A percentile compares a stretch with the other conserved stretches of the same genome.
phyloP scores from a whole-genome alignment of 2,888 invertebrate species.

The Yponomeuta cagnagella region DNA sequence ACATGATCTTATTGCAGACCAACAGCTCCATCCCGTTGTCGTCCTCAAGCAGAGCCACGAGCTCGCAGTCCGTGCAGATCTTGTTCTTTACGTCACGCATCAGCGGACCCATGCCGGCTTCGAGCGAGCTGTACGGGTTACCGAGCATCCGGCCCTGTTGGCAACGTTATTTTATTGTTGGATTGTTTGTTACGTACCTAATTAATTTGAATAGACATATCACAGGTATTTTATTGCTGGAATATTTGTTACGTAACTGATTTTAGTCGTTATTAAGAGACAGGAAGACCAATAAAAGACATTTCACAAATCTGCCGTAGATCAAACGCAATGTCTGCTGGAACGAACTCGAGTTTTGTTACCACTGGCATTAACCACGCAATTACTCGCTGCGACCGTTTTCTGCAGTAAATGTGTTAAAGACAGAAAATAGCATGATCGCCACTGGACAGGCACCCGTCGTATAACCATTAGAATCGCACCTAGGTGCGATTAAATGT shows the following conservation, averaged over 20 bases:
- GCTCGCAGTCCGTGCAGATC: conserved; percentile 97
- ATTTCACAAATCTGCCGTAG: too few species aligned
- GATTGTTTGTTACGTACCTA: too few species aligned
- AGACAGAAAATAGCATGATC: too few species aligned
- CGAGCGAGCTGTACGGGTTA: conserved; percentile 96
- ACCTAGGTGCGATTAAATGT: too few species aligned
- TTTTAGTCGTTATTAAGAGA: too few species aligned
- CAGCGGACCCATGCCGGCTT: conserved; percentile 95
- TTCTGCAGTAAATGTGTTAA: too few species aligned
- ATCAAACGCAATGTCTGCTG: background rate
- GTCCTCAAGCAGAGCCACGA: conserved; percentile 97
- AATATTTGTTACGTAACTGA: too few species aligned
- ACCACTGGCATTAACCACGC: too few species aligned
- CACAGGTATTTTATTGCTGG: background rate
- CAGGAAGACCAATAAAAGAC: too few species aligned
- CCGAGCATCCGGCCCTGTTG: conserved; percentile 94
- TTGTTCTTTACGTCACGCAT: conserved; percentile 99
- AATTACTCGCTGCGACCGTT: too few species aligned
- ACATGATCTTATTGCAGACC: conserved; percentile 98
- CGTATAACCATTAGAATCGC: too few species aligned
- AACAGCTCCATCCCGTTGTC: conserved; percentile 99
- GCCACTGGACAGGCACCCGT: too few species aligned
- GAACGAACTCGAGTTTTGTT: background rate
- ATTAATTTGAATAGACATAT: background rate
- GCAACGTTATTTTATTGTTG: background rate